Evolutionary conservation across 2,797 vertebrate genomes (phyloP).

Genomic region (Dendrocincla fuliginosa): DNA sequence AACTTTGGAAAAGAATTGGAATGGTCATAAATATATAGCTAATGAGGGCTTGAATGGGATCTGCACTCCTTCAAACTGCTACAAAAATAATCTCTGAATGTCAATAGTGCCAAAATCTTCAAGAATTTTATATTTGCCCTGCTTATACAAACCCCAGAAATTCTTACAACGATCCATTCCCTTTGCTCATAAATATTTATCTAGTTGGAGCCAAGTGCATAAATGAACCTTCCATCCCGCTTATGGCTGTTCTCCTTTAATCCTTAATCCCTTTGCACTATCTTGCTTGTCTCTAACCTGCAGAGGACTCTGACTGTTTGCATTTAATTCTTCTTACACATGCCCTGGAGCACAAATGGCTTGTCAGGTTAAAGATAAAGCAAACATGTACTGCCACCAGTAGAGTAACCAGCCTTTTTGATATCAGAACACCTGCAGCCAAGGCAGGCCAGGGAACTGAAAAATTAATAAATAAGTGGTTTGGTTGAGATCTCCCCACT

Average conservation of each 20-base stretch:
- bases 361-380: slow-evolving; percentile 73
- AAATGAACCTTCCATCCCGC: slow-evolving; percentile 44
- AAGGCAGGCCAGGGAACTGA: background rate
- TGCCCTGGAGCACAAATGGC: slow-evolving; percentile 69
- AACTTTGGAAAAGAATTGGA: background rate
- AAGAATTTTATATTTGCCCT: slow-evolving; percentile 15
- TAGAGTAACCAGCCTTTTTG: slow-evolving; percentile 33
- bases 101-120: background rate
- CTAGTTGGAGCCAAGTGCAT: slow-evolving; percentile 51
- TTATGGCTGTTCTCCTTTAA: slow-evolving; percentile 67
- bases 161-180: slow-evolving; percentile 31
- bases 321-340: slow-evolving; percentile 74
- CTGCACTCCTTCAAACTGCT: background rate
- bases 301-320: slow-evolving; percentile 69
- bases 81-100: background rate
- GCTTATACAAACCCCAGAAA: slow-evolving; percentile 12
- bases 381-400: slow-evolving; percentile 60
- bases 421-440: slow-evolving; percentile 38
- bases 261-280: slow-evolving; percentile 72
- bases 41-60: background rate
- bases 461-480: background rate
- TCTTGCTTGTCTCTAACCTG: slow-evolving; percentile 70
- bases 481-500: background rate
- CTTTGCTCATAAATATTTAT: slow-evolving; percentile 71
- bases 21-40: background rate